phyloP scores from a whole-genome alignment of 1,140 invertebrate genomes.

The Megathymus violae region DNA sequence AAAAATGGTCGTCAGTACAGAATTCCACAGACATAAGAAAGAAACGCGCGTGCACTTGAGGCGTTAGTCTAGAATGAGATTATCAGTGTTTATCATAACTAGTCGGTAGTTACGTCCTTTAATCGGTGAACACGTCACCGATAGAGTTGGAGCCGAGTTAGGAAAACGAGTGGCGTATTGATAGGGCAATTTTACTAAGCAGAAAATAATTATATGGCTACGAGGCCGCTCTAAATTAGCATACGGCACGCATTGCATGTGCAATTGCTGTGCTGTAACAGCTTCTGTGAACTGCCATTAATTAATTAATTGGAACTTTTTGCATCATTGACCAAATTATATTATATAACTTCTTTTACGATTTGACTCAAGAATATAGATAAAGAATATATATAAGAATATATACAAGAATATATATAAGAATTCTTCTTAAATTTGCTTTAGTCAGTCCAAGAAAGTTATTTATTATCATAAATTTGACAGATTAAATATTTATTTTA shows the following conservation, averaged over 20 bases:
- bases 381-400: too few species aligned
- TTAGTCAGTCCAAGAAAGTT: too few species aligned
- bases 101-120: constrained; percentile 76
- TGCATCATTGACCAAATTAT: too few species aligned
- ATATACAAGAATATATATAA: too few species aligned
- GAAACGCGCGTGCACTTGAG: constrained; percentile 64
- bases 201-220: constrained; percentile 43
- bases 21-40: constrained; percentile 53
- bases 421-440: too few species aligned
- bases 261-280: constrained; percentile 16
- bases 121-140: constrained; percentile 72
- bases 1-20: constrained; percentile 7
- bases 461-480: too few species aligned
- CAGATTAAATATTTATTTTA: too few species aligned
- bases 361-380: too few species aligned
- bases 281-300: constrained; percentile 23
- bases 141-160: constrained; percentile 56
- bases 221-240: constrained; percentile 20
- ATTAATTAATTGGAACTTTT: too few species aligned
- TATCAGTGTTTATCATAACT: constrained; percentile 77
- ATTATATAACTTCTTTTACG: too few species aligned
- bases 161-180: constrained; percentile 50
- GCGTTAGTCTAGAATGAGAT: constrained; percentile 71
- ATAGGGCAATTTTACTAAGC: constrained; percentile 56
- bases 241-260: constrained; percentile 27